Evolutionary conservation across 2,797 vertebrate genomes (phyloP), one percentile per base, ranked within the genome.

Genomic region (Tragelaphus oryx): DNA sequence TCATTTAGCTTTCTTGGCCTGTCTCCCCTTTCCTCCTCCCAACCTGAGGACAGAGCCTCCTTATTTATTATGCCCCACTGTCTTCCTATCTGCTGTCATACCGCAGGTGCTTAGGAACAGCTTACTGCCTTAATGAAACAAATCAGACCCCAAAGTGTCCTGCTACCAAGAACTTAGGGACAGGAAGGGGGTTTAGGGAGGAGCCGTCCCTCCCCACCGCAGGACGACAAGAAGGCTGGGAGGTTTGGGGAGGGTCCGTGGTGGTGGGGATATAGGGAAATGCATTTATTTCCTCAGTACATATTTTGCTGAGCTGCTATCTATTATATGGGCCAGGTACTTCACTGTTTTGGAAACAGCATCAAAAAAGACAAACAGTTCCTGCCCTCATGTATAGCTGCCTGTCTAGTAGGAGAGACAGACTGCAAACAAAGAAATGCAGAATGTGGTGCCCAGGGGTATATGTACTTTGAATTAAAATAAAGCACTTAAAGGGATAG

Each of bases 281-380:
- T 3, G 7, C 37, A 48, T 4, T 28, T 26, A 59, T 41, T 62
- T 0, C 0, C 6, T 57, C 84, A 41, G 54, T 13, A 60, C 41
- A 9, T 12, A 20, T 6, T 26, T 18, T 62, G 57, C n/a, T 6
- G 59, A 95, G 75, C 57, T 12, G 28, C 28, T 75, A 0, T 7
- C 28, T 75, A 0, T 7, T 3, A 46, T 2, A 8, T 0, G 0
- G 5, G 3, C 5, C 12, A 24, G 16, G 46, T 4, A 8, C 44
- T 26, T 55, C 76, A 11, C 9, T 8, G 71, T 4, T 6, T 33
- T 9, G 16, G 20, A 50, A 24, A 75, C 2, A 6, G 44, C 11
- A 8, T 2, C 30, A 10, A 76, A n/a, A 4, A 30, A 60, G 62
- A 20, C 4, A 26, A 17, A 89, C 0, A 1, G 6, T 17, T 13